phyloP scores from a whole-genome alignment of 2,888 invertebrate species.

The Meta bourneti region DNA sequence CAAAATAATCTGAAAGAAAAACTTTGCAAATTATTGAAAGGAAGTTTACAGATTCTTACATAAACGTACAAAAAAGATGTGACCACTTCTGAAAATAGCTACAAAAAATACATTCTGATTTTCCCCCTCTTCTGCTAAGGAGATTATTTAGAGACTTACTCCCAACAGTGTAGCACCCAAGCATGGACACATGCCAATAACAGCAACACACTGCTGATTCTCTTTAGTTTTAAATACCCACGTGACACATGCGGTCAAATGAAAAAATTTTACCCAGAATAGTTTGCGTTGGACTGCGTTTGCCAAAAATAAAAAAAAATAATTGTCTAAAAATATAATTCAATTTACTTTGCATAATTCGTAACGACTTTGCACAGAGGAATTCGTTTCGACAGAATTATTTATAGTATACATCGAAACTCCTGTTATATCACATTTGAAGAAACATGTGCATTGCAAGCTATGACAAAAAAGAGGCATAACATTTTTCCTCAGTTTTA shows the following conservation, averaged over 20 bases:
- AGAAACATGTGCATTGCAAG: too few species aligned
- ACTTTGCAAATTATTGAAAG: background rate
- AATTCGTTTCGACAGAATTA: slow-evolving; percentile 7
- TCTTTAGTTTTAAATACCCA: slow-evolving; percentile 67
- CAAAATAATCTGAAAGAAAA: background rate
- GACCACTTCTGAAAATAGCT: slow-evolving; percentile 50
- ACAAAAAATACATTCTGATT: slow-evolving; percentile 51
- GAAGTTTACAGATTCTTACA: slow-evolving; percentile 39
- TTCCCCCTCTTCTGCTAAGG: slow-evolving; percentile 19
- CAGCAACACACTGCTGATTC: slow-evolving; percentile 64
- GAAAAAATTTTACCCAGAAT: slow-evolving; percentile 38
- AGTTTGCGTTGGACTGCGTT: slow-evolving; percentile 30
- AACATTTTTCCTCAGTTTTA: too few species aligned
- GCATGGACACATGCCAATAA: slow-evolving; percentile 75
- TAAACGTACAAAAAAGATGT: slow-evolving; percentile 19
- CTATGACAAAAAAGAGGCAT: too few species aligned
- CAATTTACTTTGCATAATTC: slow-evolving; percentile 53
- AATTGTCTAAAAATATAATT: slow-evolving; percentile 36
- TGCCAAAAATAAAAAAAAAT: slow-evolving; percentile 36
- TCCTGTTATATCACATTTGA: background rate
- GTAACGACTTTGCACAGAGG: slow-evolving; percentile 1
- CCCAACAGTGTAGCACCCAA: slow-evolving; percentile 70
- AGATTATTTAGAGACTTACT: slow-evolving; percentile 72
- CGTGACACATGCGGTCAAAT: slow-evolving; percentile 58
- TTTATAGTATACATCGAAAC: background rate